Base-by-base conservation (phyloP, 92 coral and sea anemone genomes). In the Meandrina meandrites region DNA sequence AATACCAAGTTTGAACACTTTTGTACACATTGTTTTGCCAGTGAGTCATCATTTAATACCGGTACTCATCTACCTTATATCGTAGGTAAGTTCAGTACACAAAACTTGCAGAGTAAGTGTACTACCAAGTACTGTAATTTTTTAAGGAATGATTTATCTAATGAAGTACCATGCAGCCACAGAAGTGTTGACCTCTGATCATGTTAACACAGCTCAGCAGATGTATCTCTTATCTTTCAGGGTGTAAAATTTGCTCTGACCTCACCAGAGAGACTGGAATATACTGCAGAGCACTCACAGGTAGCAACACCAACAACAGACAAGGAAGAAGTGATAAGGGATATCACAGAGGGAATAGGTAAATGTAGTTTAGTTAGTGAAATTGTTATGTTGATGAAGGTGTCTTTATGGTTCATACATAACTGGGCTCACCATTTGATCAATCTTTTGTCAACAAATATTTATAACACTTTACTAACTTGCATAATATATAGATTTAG, bases 161-260 rank as follows among this genome's bases (percentile, higher is more conserved):
- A 40, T 6, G 3, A 40, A 40, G 2, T 40, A 2, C 45, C 45
- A 40, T 40, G 45, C 45, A 40, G 45, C 45, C 45, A 40, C 45
- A 2, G 6, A 40, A 40, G 45, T 40, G 2, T 40, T 40, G 2
- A 40, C 3, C 6, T 40, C 6, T 40, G 45, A 40, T 40, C 45
- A 40, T 6, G 6, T 40, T 2, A 40, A 40, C 45, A 40, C 53
- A 48, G 53, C 21, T 58, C 21, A 22, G n/a, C 30, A 60, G 1
- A 60, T 27, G 27, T 10, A 60, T 27, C 68, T 75, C 13, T 47
- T 34, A 8, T 58, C 75, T 50, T 71, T 67, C 64, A 95, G 98
- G 98, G 91, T 12, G 96, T 95, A 66, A 91, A 90, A 30, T 95
- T 95, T 84, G 86, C 98, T 31, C 77, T 50, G n/a, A 90, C 87